Evolutionary conservation across 2,797 vertebrate species (phyloP).

Genomic region (Spinus pinus): DNA sequence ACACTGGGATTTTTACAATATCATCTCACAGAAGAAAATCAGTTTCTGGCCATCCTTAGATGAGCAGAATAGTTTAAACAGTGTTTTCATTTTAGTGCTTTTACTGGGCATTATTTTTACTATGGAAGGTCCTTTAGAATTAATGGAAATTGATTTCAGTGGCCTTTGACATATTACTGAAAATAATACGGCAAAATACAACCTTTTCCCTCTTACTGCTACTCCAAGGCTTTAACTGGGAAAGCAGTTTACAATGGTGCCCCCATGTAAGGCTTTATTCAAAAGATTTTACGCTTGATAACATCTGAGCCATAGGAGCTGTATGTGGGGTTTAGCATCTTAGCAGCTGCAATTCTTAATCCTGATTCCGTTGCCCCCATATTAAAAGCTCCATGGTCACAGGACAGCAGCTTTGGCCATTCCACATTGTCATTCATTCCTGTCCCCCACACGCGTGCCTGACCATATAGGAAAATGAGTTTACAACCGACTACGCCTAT

Average conservation of each 20-base stretch:
- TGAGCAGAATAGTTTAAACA: slow-evolving; percentile 36
- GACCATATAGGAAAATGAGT: slow-evolving; percentile 39
- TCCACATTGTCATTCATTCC: slow-evolving; percentile 60
- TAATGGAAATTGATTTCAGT: slow-evolving; percentile 70
- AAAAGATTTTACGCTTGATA: slow-evolving; percentile 69
- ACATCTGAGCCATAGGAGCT: slow-evolving; percentile 63
- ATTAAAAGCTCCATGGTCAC: slow-evolving; percentile 64
- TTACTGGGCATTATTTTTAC: slow-evolving; percentile 66
- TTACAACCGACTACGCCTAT: not conserved
- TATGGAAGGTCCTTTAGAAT: slow-evolving; percentile 63
- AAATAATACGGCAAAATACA: slow-evolving; percentile 63
- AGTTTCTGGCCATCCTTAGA: slow-evolving; percentile 19
- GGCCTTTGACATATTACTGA: slow-evolving; percentile 70
- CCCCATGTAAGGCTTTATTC: slow-evolving; percentile 68
- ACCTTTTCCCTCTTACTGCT: slow-evolving; percentile 52
- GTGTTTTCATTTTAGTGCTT: slow-evolving; percentile 52
- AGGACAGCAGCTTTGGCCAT: slow-evolving; percentile 40
- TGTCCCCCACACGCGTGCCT: slow-evolving; percentile 24
- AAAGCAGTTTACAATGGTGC: slow-evolving; percentile 67
- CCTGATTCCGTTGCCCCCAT: slow-evolving; percentile 72
- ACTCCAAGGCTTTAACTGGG: slow-evolving; percentile 65
- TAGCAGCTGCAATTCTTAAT: slow-evolving; percentile 71
- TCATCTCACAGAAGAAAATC: not conserved
- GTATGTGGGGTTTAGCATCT: slow-evolving; percentile 68
- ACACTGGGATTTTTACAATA: not conserved